Base-by-base conservation (phyloP, 2,797 vertebrate genomes). In the Crax fasciolata region DNA sequence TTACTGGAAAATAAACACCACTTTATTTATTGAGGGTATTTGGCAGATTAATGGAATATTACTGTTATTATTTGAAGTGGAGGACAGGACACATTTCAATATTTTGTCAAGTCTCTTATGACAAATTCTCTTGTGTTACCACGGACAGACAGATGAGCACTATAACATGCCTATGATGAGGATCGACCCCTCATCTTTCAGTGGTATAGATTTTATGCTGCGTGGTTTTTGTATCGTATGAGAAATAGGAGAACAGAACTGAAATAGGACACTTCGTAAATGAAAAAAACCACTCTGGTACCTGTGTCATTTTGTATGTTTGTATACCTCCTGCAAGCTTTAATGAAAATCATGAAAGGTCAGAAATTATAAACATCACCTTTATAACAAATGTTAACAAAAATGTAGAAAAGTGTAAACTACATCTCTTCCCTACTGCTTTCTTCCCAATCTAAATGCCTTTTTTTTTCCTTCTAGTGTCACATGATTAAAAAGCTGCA, bases 221-320 rank as follows among this genome's bases (percentile, higher is more conserved):
- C 38, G 30, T 32, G 41, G 55, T 63, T 79, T 84, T 71, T 58
- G 3, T 41, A 17, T 13, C 25, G 13, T 13, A 44, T 1, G 4
- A 35, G 35, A 35, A 35, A 35, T 35, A 35, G 35, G 35, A 35
- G 35, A 35, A 35, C 35, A 35, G 35, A 83, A 74, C 46, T 74
- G 85, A 80, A 87, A 86, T 11, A 81, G 61, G 85, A 48, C 28
- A 65, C 27, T 91, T 67, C 52, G 30, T 19, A 74, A 86, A 77
- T 25, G 4, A n/a, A 66, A 67, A 52, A 75, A 39, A 4, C 17
- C 10, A 19, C 1, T 9, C 24, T 44, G 28, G 19, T 21, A 21
- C 0, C 2, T 27, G 13, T 58, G 11, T 27, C 1, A 21, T n/a
- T 79, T 46, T 59, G 23, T 2, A 1, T 44, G 30, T 72, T 62